Evolutionary conservation across 1,140 invertebrate species (phyloP), one percentile per base, ranked within the genome.

Genomic region (Tetramorium simillimum): DNA sequence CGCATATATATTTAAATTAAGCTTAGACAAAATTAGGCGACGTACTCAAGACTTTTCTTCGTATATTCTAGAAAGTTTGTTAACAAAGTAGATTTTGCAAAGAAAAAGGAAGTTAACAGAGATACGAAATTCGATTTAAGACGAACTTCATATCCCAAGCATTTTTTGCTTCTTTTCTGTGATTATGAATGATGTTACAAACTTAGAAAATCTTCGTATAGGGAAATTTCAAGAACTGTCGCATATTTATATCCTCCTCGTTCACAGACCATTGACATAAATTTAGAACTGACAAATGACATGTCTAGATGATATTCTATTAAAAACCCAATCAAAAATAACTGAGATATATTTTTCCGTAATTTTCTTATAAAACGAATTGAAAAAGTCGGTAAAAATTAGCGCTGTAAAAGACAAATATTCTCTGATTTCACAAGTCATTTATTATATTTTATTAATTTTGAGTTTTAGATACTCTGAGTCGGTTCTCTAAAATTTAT

Each of bases 121-220:
- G 21, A 69, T 53, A 53, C 3, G 33, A 81, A 69, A 81, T 56
- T 81, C 49, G 43, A 43, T 82, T 82, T 82, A 46, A 82, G 40
- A 14, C 16, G n/a, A 82, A 82, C 33, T 37, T 72, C 43, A 65
- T 21, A 65, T 65, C 7, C 58, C 24, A 5, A 46, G 18, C 3
- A 21, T 33, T 24, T 72, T 60, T 73, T 43, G 12, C 70, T 72
- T 3, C n/a, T 60, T 18, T 53, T 28, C 16, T 62, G 33, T 56
- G 5, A 16, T 37, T 51, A 16, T 40, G 37, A 60, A 58, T 46
- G 51, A 18, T 33, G 21, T 4, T 82, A 18, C 7, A 43, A 69
- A 58, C 21, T 49, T 46, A 21, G 18, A 82, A 18, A 37, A 10
- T 46, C 5, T 46, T 82, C 7, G 21, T 46, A 24, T 58, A 58